Evolutionary conservation across 2,797 vertebrate genomes (phyloP), one percentile per base, ranked within the genome.

Genomic region (Tokudaia tokunoshimensis): DNA sequence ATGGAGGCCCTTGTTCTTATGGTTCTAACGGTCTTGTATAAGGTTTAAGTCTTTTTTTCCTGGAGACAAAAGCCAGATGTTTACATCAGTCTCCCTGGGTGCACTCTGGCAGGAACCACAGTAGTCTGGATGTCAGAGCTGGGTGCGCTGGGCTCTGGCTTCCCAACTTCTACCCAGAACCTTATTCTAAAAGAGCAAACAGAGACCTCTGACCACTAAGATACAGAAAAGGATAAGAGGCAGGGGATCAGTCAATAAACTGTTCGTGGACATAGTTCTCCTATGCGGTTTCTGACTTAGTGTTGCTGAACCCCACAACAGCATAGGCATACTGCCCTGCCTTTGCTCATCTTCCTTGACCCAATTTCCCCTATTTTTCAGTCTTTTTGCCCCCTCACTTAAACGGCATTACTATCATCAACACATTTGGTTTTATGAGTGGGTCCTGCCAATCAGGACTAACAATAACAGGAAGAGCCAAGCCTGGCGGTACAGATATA

Each of bases 131-230:
- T 26, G 10, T 2, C 50, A 12, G 47, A 26, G 83, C n/a, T 84
- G 31, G 22, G 57, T 19, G 15, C 9, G 85, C 10, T 83, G 63
- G 65, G 9, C 26, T 95, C 61, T 95, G 85, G 6, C 47, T 82
- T 70, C n/a, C 37, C 55, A 37, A 31, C 10, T 4, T 37, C 72
- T 92, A 14, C 22, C 22, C 22, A 52, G 20, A 94, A 26, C 24
- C 15, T 11, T 3, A 8, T 44, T 13, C 37, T 6, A 10, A 90
- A 84, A 70, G 26, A 59, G 0, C 3, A n/a, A 10, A 0, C 0
- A 8, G 75, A 65, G n/a, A 74, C 57, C 17, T 74, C 41, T 50
- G 87, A 67, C 10, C 34, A 47, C 4, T 20, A 59, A 91, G 22
- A 59, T 70, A 83, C 10, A 76, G 34, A n/a, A 91, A 44, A 87